These are phyloP conservation scores for Polydrusus tereticollis DNA, from an alignment of 2,888 invertebrate genomes.

Conservation along the genomic window DNA sequence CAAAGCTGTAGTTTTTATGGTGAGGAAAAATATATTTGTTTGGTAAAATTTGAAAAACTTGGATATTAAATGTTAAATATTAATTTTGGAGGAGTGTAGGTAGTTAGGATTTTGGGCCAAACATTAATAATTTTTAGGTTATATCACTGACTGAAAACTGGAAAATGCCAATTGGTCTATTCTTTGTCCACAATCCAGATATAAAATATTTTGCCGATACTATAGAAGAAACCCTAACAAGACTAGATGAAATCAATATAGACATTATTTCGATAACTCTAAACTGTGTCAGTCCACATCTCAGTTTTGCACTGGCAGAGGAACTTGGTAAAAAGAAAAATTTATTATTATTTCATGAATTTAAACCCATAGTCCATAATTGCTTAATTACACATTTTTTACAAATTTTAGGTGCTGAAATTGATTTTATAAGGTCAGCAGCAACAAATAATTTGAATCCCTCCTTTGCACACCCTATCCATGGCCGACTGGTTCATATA, in stretches of 20 bases:
- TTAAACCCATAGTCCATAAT: not conserved
- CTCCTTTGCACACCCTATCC: constrained; percentile 16
- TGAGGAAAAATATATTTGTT: too few relatives aligned
- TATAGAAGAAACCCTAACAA: constrained; percentile 27
- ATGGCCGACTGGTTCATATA: constrained; percentile 20
- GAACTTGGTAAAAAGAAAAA: constrained; percentile 31
- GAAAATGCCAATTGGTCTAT: constrained; percentile 39
- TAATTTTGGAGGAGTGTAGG: too few relatives aligned
- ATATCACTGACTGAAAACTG: constrained; percentile 38
- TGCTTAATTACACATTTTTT: not conserved
- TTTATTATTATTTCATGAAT: not conserved
- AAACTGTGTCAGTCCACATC: constrained; percentile 22
- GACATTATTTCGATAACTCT: constrained; percentile 35
- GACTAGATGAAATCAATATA: constrained; percentile 20
- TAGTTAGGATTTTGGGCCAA: too few relatives aligned
- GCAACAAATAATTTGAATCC: not conserved
- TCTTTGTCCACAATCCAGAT: constrained; percentile 36
- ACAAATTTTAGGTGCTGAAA: constrained; percentile 33
- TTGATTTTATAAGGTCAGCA: constrained; percentile 11
- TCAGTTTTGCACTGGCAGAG: constrained; percentile 33
- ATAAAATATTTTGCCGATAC: constrained; percentile 36
- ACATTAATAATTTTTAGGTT: constrained; percentile 20
- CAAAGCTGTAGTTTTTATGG: constrained; percentile 43
- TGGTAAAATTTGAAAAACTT: too few relatives aligned
- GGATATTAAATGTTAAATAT: too few relatives aligned